Evolutionary conservation across 2,797 vertebrate species (phyloP), one percentile per base, ranked within the genome.

Genomic region (Zenarchopterus dispar): DNA sequence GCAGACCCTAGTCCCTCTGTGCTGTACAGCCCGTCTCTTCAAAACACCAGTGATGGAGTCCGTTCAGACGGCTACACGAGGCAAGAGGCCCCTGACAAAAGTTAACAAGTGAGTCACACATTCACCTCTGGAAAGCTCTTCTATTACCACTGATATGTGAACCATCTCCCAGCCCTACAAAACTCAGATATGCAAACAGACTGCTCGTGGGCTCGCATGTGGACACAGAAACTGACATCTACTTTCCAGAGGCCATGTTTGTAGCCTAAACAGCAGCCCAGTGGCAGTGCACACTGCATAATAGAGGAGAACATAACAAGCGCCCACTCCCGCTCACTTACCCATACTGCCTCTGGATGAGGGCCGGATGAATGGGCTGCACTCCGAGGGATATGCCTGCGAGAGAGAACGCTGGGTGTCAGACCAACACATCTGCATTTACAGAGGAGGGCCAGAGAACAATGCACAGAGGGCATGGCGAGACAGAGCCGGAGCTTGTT

Each of bases 281-380:
- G 79, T 55, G 80, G 85, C 62, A 18, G 53, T 36, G 60, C 43
- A 44, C 68, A 59, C 57, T 73, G 76, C 21, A 46, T 18, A 73
- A 77, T 22, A 73, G 65, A 69, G 75, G 53, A 61, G 56, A 84
- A 65, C 76, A 78, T 23, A 86, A 67, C 75, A 73, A 75, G 75
- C 58, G 72, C 82, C 80, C 86, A 86, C 87, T 85, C 84, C 78
- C 24, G 70, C 81, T 87, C 74, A 93, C 97, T 97, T 93, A 99
- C 97, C 97, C 97, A 72, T 96, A 97, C 55, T 96, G 95, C 87
- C 97, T 94, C 92, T 98, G 97, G 90, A 99, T 94, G 85, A 98
- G 94, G 47, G 96, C 93, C 44, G 97, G 97, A 85, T 97, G 96
- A 77, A 99, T 86, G 91, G 96, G 96, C 90, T 97, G 97, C 53